A percentile compares a stretch with the other conserved stretches of the same genome.
These are phyloP conservation scores for Hystrix brachyura DNA, from an alignment of 2,113 vertebrate species.

Conservation along the genomic window DNA sequence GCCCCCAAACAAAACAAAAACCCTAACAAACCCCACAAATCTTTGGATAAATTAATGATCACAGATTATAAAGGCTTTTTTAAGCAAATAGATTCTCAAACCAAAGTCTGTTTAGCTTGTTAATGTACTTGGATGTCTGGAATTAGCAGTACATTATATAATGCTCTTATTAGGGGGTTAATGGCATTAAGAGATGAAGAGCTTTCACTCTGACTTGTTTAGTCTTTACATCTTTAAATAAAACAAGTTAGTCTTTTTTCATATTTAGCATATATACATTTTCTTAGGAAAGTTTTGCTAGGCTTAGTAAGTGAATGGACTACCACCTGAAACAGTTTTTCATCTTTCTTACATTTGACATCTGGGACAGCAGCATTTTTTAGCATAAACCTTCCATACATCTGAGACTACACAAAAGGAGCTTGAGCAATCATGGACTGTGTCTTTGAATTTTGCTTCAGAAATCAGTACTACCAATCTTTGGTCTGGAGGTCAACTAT, in stretches of 20 bases:
- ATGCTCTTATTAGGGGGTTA: not conserved
- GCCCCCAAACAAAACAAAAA: not conserved
- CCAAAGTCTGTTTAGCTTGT: not conserved
- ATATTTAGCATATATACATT: not conserved
- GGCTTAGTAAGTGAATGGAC: not conserved
- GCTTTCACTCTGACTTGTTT: not conserved
- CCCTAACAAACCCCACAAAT: not conserved
- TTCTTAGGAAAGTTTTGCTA: not conserved
- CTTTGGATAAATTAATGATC: constrained; percentile 16
- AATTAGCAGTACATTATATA: not conserved
- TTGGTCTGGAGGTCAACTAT: not conserved
- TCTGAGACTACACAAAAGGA: not conserved
- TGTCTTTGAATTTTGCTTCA: constrained; percentile 20
- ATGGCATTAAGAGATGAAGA: not conserved
- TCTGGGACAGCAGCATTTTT: not conserved
- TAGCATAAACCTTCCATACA: not conserved
- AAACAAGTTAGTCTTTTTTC: not conserved
- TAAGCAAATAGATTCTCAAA: not conserved
- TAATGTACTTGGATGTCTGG: not conserved
- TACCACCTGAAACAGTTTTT: not conserved
- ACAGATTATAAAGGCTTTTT: not conserved
- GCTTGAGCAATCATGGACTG: not conserved
- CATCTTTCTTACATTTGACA: not conserved
- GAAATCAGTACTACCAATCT: not conserved
- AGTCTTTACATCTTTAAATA: constrained; percentile 19